Evolutionary conservation across 2,797 vertebrate species (phyloP), one percentile per base, ranked within the genome.

Genomic region (Bovichtus diacanthus): DNA sequence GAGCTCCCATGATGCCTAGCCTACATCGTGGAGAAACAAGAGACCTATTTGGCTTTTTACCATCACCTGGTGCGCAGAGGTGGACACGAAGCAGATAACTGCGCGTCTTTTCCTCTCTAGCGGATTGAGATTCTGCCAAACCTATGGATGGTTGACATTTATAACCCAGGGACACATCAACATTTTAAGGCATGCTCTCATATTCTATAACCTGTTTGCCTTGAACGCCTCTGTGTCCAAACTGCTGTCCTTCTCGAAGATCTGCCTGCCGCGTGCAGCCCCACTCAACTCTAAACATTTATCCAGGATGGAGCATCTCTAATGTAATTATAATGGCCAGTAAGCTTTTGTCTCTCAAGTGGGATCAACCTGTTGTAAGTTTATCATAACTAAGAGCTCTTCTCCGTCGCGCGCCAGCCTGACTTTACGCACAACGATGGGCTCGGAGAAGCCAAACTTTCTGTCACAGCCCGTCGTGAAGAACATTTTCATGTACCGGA

Each of bases 401-500:
- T 41, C 38, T 34, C 15, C 6, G 16, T 13, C 44, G 55, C 70
- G 67, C 67, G 38, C n/a, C 69, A 18, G 34, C 4, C 36, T 0
- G 3, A 49, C 46, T 74, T 89, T 76, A 85, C 83, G 79, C 80
- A 21, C 70, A 58, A 71, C 43, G 6, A 95, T 95, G 95, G 85
- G 85, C 43, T 86, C 91, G 10, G 84, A 95, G 0, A 96, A 96
- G 89, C 94, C 94, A 7, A 94, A 91, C 61, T 96, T 96, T 87
- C 92, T 96, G 47, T 94, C 96, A 0, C 98, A 99, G 93, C 98
- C 98, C 0, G 92, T 94, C 4, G 98, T 99, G 82, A 99, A 99
- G 92, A 97, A 95, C 58, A 92, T 99, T 31, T 93, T 96, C 78
- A 95, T 99, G 80, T 99, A 95, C 88, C 95, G 97, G 46, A 99